Conservation (phyloP, 1,140 invertebrate species). For the Lucilia cuprina region DNA sequence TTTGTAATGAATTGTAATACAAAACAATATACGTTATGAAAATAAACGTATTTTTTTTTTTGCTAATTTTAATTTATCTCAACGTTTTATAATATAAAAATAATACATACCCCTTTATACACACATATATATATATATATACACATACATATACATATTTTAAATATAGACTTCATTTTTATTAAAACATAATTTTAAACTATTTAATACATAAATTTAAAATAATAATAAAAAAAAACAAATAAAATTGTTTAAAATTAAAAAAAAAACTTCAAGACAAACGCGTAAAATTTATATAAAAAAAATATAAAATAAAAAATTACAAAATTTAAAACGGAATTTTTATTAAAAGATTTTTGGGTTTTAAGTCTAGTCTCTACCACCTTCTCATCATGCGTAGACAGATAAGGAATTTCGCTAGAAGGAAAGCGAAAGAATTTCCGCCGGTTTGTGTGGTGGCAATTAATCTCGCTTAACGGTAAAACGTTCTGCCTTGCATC, state of each 20-base stretch:
- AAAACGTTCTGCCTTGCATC: too few species aligned
- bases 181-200: not conserved
- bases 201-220: not conserved
- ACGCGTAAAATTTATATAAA: slow-evolving; percentile 19
- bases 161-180: slow-evolving; percentile 10
- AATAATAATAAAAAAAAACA: slow-evolving; percentile 19
- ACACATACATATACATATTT: slow-evolving; percentile 25
- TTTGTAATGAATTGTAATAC: slow-evolving; percentile 19
- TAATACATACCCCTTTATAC: slow-evolving; percentile 21
- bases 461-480: too few species aligned
- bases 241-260: not conserved
- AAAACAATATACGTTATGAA: not conserved
- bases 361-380: too few species aligned
- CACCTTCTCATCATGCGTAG: too few species aligned
- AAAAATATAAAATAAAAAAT: slow-evolving; percentile 30
- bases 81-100: not conserved
- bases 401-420: too few species aligned
- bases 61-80: not conserved
- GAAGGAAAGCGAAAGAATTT: too few species aligned
- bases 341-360: too few species aligned
- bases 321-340: not conserved
- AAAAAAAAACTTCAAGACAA: slow-evolving; percentile 9
- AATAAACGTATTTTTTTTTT: slow-evolving; percentile 26
- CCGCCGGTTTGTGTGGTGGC: too few species aligned
- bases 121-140: too few species aligned